Base-by-base conservation (phyloP, 2,113 vertebrate species). In the Erythrocercus mccallii region DNA sequence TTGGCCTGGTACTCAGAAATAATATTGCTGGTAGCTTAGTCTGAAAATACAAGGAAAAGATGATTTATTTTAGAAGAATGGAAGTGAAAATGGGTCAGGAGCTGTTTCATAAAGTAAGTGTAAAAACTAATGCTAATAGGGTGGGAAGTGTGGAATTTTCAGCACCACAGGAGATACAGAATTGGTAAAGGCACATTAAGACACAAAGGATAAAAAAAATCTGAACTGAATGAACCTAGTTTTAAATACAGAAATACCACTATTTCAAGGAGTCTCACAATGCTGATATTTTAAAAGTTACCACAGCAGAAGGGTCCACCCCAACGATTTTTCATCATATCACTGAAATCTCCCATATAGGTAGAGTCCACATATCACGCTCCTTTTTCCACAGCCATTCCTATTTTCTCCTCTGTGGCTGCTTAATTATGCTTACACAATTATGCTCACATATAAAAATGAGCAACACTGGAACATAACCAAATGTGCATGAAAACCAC, bases 11-110 rank as follows among this genome's bases (percentile, higher is more conserved):
- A 69, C 86, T 90, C 61, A 76, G 42, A 92, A 76, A 70, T 66
- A 81, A 38, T 47, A 81, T 0, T 61, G 25, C 18, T 65, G 40
- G 31, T 69, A 70, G 35, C 37, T 90, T 42, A 80, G 33, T 37
- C 62, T 65, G 88, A 80, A 96, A 96, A 72, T 11, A 58, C 9
- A 72, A 53, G 53, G 65, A 74, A 78, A 89, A 84, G 40, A 90
- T 20, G 47, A 65, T 35, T 80, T 76, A 51, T 65, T 90, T 88
- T 42, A 72, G 62, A 94, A 94, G 37, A 91, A 83, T 17, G 11
- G 40, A 93, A 66, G 80, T 17, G 51, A 82, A 92, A 95, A 91
- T 61, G 22, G 85, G 66, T 89, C 85, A 95, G n/a, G 47, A 92
- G 50, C 50, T 50, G 42, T 72, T 69, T 77, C 44, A 95, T 1